phyloP scores from a whole-genome alignment of 2,888 invertebrate genomes.

The Leistus spinibarbis region DNA sequence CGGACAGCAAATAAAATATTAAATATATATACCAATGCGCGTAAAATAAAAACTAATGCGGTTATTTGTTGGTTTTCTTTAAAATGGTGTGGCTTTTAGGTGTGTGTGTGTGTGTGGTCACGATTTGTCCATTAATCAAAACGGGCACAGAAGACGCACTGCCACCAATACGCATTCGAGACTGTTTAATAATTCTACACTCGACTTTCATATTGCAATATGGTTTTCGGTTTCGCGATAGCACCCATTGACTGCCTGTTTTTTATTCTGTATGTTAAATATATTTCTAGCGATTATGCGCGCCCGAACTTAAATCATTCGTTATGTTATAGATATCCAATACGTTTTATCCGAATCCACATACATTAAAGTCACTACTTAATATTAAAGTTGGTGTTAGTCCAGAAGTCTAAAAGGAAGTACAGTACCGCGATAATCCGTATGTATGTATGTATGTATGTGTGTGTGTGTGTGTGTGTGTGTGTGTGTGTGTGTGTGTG shows the following conservation, averaged over 20 bases:
- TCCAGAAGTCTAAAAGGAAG: too few relatives aligned
- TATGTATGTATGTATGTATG: too few relatives aligned
- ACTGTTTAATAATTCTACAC: conserved; percentile 6
- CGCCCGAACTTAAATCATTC: too few relatives aligned
- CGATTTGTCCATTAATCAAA: conserved; percentile 4
- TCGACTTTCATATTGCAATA: not conserved
- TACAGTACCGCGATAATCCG: too few relatives aligned
- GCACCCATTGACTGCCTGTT: not conserved
- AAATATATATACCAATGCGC: not conserved
- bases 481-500: too few relatives aligned
- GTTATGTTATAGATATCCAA: too few relatives aligned
- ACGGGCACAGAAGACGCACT: not conserved
- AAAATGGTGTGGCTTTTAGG: not conserved
- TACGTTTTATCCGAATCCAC: too few relatives aligned
- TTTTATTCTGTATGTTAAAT: too few relatives aligned
- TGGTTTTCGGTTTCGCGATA: not conserved
- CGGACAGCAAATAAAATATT: not conserved
- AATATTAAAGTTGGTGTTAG: too few relatives aligned
- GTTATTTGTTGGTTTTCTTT: not conserved
- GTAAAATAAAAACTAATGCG: not conserved
- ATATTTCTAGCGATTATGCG: too few relatives aligned
- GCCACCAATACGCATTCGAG: not conserved
- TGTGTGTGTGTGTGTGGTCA: not conserved
- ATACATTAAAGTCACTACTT: too few relatives aligned
- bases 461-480: too few relatives aligned